Conservation (phyloP, 2,888 invertebrate species). For the Drosophila pseudotakahashii region DNA sequence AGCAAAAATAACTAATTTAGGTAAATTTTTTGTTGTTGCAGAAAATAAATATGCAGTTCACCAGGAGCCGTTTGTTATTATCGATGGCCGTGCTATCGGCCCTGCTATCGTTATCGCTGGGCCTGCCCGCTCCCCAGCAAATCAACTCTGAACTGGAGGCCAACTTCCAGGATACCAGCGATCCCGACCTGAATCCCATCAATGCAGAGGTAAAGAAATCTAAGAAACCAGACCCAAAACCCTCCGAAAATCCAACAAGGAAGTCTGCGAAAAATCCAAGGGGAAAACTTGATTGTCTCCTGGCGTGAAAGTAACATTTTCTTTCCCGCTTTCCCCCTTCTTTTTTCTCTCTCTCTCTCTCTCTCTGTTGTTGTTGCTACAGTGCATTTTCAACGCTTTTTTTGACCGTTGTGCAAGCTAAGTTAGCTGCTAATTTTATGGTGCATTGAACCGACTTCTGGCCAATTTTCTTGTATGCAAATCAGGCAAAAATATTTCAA, state of each 20-base stretch:
- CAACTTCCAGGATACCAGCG: constrained; percentile 66
- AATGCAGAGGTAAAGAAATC: constrained; percentile 82
- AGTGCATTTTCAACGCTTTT: constrained; percentile 7
- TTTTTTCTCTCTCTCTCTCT: constrained; percentile 1
- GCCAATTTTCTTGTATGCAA: constrained; percentile 25
- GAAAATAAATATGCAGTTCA: constrained; percentile 71
- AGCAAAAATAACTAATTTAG: background rate
- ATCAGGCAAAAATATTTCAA: constrained; percentile 3
- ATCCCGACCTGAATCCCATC: constrained; percentile 81
- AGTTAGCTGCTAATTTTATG: constrained; percentile 60
- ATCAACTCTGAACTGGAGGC: constrained; percentile 57
- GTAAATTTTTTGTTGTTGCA: constrained; percentile 5
- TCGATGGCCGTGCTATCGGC: constrained; percentile 63
- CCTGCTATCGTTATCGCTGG: constrained; percentile 51
- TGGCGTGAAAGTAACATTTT: constrained; percentile 33
- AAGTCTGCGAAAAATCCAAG: constrained; percentile 7
- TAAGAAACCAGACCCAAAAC: background rate
- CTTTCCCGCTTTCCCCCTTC: background rate
- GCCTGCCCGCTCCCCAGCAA: constrained; percentile 55
- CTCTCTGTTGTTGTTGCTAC: no score
- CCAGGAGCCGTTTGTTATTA: constrained; percentile 63
- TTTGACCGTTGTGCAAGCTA: constrained; percentile 58
- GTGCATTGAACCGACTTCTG: constrained; percentile 45
- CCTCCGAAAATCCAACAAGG: constrained; percentile 1
- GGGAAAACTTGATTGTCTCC: constrained; percentile 41